These are phyloP conservation scores for Euphydryas editha DNA, from an alignment of 2,888 invertebrate species.

Conservation along the genomic window DNA sequence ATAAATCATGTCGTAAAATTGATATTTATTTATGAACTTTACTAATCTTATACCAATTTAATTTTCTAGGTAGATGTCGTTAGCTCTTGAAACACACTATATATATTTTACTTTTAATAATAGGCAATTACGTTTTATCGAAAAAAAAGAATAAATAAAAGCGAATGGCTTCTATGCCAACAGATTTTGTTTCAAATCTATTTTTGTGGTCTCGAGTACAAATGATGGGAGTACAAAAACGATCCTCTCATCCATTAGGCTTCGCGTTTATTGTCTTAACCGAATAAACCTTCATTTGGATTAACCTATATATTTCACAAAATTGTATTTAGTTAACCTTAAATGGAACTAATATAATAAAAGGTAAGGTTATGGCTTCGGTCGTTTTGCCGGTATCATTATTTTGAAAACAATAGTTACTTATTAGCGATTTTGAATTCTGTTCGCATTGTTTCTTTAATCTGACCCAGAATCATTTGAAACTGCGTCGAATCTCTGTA, in stretches of 20 bases:
- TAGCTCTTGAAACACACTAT: too few relatives aligned
- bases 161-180: slow-evolving; percentile 12
- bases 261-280: slow-evolving; percentile 27
- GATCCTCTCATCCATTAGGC: slow-evolving; percentile 26
- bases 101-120: not conserved
- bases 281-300: slow-evolving; percentile 20
- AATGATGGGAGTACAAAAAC: slow-evolving; percentile 25
- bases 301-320: slow-evolving; percentile 11
- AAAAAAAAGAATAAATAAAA: slow-evolving; percentile 18
- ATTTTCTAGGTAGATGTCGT: too few relatives aligned
- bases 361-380: not conserved
- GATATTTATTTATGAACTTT: too few relatives aligned
- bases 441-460: slow-evolving; percentile 55
- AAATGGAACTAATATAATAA: not conserved
- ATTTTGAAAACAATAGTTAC: not conserved
- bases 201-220: slow-evolving; percentile 11
- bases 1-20: too few relatives aligned
- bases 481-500: slow-evolving; percentile 74
- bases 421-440: slow-evolving; percentile 24
- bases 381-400: not conserved
- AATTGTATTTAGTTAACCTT: slow-evolving; percentile 14
- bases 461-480: slow-evolving; percentile 86
- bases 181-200: slow-evolving; percentile 18
- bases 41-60: not conserved
- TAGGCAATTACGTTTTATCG: slow-evolving; percentile 17